Conservation (phyloP, 2,113 vertebrate genomes). For the Ranitomeya variabilis region DNA sequence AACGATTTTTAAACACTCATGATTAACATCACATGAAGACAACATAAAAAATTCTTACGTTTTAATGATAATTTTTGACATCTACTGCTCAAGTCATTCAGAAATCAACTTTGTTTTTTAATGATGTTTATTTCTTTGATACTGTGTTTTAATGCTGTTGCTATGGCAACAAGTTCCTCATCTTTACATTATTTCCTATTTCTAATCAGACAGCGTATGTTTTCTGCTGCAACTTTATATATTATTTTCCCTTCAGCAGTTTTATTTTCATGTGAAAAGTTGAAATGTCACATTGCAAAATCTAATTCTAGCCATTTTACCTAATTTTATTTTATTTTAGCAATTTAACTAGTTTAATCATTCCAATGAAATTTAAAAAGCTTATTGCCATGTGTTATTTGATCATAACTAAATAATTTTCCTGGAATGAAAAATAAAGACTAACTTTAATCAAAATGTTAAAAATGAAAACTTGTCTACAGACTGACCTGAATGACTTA, state of each 20-base stretch:
- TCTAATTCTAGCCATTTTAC: not conserved
- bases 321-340: not conserved
- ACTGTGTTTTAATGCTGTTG: constrained; percentile 21
- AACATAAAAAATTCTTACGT: constrained; percentile 8
- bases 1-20: not conserved
- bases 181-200: not conserved
- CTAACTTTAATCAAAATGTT: too few relatives aligned
- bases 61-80: constrained; percentile 16
- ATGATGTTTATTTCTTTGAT: constrained; percentile 53
- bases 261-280: not conserved
- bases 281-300: not conserved
- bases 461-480: too few relatives aligned
- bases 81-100: constrained; percentile 2
- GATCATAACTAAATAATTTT: not conserved
- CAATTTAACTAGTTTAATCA: constrained; percentile 9
- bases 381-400: not conserved
- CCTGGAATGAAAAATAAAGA: not conserved
- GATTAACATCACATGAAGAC: not conserved
- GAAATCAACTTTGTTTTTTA: constrained; percentile 26
- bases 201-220: constrained; percentile 25
- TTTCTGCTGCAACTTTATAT: constrained; percentile 2
- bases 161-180: constrained; percentile 12
- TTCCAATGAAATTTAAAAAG: not conserved
- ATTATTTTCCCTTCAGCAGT: constrained; percentile 9
- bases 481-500: too few relatives aligned